Conservation (phyloP, 2,113 vertebrate genomes). For the Trichechus manatus region DNA sequence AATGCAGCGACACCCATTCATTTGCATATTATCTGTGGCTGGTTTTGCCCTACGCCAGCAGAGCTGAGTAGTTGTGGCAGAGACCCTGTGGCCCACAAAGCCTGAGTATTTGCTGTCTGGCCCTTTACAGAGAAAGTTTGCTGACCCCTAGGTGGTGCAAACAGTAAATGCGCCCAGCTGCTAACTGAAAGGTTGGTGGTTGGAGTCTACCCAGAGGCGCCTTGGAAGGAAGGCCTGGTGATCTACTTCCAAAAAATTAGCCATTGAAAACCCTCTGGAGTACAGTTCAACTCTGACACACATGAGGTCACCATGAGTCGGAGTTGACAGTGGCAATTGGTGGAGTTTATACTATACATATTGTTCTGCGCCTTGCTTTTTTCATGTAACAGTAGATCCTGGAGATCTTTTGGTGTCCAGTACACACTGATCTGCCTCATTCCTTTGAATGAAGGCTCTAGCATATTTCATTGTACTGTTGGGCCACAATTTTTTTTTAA, state of each 20-base stretch:
- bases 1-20: neutral
- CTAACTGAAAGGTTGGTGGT: neutral
- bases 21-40: rapidly evolving
- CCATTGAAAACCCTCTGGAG: neutral
- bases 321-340: neutral
- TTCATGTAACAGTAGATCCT: rapidly evolving
- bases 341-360: neutral
- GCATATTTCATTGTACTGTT: rapidly evolving
- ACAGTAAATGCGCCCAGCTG: neutral
- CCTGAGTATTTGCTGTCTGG: rapidly evolving
- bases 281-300: neutral
- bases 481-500: no score
- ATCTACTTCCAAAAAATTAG: neutral
- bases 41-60: rapidly evolving
- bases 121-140: neutral
- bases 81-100: rapidly evolving
- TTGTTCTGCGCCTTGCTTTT: neutral
- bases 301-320: neutral
- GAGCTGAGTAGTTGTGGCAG: rapidly evolving
- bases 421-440: neutral
- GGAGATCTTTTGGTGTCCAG: neutral
- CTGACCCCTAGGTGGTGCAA: neutral
- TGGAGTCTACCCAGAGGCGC: neutral
- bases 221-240: neutral
- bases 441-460: neutral